Evolutionary conservation across 2,888 invertebrate genomes (phyloP).

Genomic region (Drosophila niveifrons): DNA sequence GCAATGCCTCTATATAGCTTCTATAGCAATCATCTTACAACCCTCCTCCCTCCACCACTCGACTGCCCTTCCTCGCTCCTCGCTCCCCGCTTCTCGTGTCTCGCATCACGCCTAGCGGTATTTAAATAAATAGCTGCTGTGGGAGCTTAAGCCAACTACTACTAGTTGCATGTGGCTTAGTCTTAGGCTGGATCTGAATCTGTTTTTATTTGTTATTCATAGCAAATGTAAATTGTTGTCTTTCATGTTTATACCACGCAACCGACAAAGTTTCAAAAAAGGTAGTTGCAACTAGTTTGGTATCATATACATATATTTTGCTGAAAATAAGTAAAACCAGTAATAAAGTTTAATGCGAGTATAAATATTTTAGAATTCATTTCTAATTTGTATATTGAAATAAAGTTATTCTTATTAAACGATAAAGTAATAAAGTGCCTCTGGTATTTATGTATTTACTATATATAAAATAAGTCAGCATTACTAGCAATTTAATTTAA

Average conservation of each 20-base stretch:
- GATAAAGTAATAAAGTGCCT: too few species aligned
- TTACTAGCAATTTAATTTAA: too few species aligned
- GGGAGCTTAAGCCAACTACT: slow-evolving; percentile 41
- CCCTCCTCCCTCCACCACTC: background rate
- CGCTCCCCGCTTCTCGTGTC: background rate
- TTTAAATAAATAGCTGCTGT: slow-evolving; percentile 57
- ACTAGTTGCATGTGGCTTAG: slow-evolving; percentile 33
- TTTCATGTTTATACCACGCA: slow-evolving; percentile 44
- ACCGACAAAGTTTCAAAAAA: background rate
- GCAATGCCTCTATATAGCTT: slow-evolving; percentile 22
- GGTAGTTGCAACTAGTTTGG: background rate
- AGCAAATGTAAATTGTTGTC: slow-evolving; percentile 60
- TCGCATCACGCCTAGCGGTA: slow-evolving; percentile 40
- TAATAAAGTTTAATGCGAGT: too few species aligned
- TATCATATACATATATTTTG: background rate
- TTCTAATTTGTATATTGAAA: too few species aligned
- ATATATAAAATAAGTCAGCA: too few species aligned
- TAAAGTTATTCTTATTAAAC: too few species aligned
- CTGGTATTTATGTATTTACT: too few species aligned
- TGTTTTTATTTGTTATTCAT: slow-evolving; percentile 57
- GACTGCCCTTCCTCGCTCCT: background rate
- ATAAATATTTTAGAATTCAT: too few species aligned
- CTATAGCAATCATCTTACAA: slow-evolving; percentile 27
- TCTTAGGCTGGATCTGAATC: slow-evolving; percentile 27
- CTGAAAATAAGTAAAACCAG: too few species aligned